Conservation (phyloP, 2,888 invertebrate genomes). For the Philereme transversata region DNA sequence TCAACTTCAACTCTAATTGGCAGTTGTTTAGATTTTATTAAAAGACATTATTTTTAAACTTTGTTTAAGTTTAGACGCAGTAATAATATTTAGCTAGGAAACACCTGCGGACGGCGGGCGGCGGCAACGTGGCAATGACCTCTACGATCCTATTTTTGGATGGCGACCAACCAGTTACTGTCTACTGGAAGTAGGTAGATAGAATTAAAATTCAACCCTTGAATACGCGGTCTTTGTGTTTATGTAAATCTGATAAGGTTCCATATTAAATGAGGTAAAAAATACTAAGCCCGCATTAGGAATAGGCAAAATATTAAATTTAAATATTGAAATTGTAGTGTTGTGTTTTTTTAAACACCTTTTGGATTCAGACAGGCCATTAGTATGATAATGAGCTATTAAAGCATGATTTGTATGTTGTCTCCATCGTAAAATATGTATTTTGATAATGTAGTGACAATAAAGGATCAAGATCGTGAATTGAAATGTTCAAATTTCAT, state of each 20-base stretch:
- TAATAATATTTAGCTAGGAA: slow-evolving; percentile 36
- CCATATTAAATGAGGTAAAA: slow-evolving; percentile 34
- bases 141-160: slow-evolving; percentile 45
- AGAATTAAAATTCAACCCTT: slow-evolving; percentile 43
- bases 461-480: slow-evolving; percentile 15
- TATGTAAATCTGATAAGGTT: slow-evolving; percentile 38
- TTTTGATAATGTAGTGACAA: slow-evolving; percentile 15
- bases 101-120: slow-evolving; percentile 37
- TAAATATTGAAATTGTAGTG: slow-evolving; percentile 22
- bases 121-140: slow-evolving; percentile 48
- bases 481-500: slow-evolving; percentile 15
- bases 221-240: slow-evolving; percentile 37
- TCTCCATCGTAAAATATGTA: slow-evolving; percentile 16
- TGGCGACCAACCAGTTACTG: slow-evolving; percentile 37
- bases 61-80: slow-evolving; percentile 25
- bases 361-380: slow-evolving; percentile 11
- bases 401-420: slow-evolving; percentile 9
- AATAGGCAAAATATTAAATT: slow-evolving; percentile 30
- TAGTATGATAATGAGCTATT: slow-evolving; percentile 25
- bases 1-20: slow-evolving; percentile 23
- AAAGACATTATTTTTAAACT: slow-evolving; percentile 20
- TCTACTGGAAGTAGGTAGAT: slow-evolving; percentile 32
- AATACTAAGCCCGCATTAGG: slow-evolving; percentile 23
- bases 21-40: slow-evolving; percentile 22
- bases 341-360: slow-evolving; percentile 17